Evolutionary conservation across 2,888 invertebrate genomes (phyloP), one percentile per base, ranked within the genome.

Genomic region (Philhelius pedissequus): DNA sequence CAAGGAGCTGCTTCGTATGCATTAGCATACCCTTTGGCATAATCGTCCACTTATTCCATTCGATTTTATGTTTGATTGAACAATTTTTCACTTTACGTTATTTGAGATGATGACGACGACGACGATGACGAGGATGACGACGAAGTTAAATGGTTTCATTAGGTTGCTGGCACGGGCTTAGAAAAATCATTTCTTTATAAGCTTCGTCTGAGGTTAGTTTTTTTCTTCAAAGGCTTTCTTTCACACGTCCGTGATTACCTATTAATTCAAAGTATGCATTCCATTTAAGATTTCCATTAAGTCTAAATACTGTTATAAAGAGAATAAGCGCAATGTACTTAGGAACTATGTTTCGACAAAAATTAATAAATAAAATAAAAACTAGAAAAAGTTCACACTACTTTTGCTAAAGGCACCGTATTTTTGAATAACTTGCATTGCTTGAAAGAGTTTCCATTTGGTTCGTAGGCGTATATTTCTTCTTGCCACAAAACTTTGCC

Each of bases 41-140:
- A 84, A 84, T 84, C 84, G 84, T 60, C 79, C 70, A 84, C 84
- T 84, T 84, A 84, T 84, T 76, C 79, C 79, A 84, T 84, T 80
- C 76, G 84, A 84, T 84, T 84, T 84, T 84, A 76, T 80, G 76
- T 84, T 80, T 84, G 84, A 84, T 84, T 84, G 84, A 84, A 76
- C 84, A 84, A 84, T 84, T 84, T 84, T 84, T 84, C 84, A 80
- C 75, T 84, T 68, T 52, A 68, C 54, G 40, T 66, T 62, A 52
- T 48, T 64, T 66, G 50, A 58, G 70, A 71, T 48, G 81, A 56
- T 20, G 56, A 56, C 22, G 56, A n/a, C 6, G 43, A 18, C 1
- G 60, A 62, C 30, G 56, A 38, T n/a, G 38, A 35, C 18, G 40
- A 43, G 18, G 13, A 64, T 40, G 70, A 68, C 45, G 81, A 60